Base-by-base conservation (phyloP, 1,140 invertebrate species). In the Caerostris darwini region DNA sequence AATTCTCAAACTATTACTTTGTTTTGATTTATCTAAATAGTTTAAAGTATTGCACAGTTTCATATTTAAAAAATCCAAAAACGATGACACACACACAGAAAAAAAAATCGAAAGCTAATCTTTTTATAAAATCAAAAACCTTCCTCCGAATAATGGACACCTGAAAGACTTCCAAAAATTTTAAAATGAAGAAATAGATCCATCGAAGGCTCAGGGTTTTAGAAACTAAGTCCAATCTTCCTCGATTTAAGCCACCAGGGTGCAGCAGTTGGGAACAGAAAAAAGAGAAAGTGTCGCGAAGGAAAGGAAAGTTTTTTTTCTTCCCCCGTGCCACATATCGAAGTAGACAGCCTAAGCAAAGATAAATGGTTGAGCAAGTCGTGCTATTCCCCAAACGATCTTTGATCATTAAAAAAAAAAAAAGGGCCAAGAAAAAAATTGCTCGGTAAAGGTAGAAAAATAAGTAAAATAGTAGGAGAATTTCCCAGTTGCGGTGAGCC, bases 311-410 rank as follows among this genome's bases (percentile, higher is more conserved):
- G 19, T 64, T 59, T 85, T 85, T 59, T 57, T 34, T n/a, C 3
- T 81, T 81, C 71, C 71, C 71, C 56, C 19, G n/a, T 87, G 14
- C 86, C 86, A 88, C 59, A 88, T 64, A 88, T 88, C 86, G 19
- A 64, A 64, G 86, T 59, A 88, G 86, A 61, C 86, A 88, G 19
- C 19, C 86, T 88, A 88, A 88, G 58, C 54, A 57, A 88, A 88
- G 86, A 88, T 88, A 88, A 64, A 88, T 88, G 86, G 86, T 88
- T 64, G 86, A 88, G 59, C 86, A 88, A 88, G 86, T 88, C 86
- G 86, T 57, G 58, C 86, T 88, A 64, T 64, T 34, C 86, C 86
- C 86, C 56, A 85, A 88, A 88, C 58, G 86, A 88, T 59, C 86
- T 88, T 88, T 88, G 86, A 88, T 88, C 86, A 88, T 88, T 88